phyloP scores from a whole-genome alignment of 2,888 invertebrate genomes.

The Ischnura elegans region DNA sequence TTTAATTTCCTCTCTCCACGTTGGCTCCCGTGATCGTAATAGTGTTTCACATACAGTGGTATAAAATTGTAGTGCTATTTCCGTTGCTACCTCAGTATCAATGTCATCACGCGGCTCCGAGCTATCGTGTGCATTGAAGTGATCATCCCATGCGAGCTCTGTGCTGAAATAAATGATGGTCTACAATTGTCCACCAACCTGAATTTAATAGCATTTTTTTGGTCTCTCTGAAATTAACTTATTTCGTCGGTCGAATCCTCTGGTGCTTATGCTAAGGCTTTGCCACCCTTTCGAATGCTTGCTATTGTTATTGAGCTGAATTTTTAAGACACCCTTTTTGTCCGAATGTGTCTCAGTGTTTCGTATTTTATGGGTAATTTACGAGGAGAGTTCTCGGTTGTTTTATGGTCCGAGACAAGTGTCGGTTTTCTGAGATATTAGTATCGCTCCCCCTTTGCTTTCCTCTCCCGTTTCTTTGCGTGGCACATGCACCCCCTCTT shows the following conservation, averaged over 20 bases:
- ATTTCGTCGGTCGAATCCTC: neutral
- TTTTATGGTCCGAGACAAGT: slow-evolving; percentile 45
- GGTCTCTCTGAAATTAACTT: too few relatives aligned
- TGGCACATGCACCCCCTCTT: neutral
- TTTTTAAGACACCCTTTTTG: neutral
- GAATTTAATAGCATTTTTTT: too few relatives aligned
- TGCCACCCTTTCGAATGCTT: neutral
- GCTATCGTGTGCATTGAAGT: too few relatives aligned
- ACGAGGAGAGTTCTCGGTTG: neutral
- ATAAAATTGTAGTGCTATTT: too few relatives aligned
- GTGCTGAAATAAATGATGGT: too few relatives aligned
- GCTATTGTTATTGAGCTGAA: neutral
- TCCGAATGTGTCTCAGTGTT: neutral
- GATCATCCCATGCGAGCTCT: too few relatives aligned
- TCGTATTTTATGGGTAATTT: neutral
- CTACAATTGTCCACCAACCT: too few relatives aligned
- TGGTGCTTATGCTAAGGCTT: neutral
- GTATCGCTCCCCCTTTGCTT: slow-evolving; percentile 34
- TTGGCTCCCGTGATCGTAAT: too few relatives aligned
- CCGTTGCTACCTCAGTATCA: too few relatives aligned
- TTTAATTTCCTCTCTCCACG: too few relatives aligned
- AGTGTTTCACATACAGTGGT: too few relatives aligned
- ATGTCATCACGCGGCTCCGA: too few relatives aligned
- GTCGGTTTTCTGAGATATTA: slow-evolving; percentile 45
- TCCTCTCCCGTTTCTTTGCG: slow-evolving; percentile 21